Conservation (phyloP, 1,140 invertebrate genomes). For the Ooceraea biroi region DNA sequence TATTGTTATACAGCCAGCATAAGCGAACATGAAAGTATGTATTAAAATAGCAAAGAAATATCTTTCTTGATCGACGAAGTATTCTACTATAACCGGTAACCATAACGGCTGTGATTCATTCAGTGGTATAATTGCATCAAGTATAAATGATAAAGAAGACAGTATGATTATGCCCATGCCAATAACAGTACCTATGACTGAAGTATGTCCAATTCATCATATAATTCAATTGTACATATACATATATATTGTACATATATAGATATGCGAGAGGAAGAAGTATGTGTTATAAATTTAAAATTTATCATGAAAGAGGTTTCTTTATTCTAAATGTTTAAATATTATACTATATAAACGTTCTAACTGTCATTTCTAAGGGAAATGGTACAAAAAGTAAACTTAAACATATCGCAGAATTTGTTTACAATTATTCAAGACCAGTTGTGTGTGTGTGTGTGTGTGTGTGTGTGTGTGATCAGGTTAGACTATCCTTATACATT, state of each 20-base stretch:
- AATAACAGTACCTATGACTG: background rate
- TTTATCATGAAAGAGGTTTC: too few relatives aligned
- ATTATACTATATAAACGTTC: too few relatives aligned
- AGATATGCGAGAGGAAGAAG: background rate
- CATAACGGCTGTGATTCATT: constrained; percentile 14
- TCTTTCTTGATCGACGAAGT: constrained; percentile 21
- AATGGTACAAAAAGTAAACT: background rate
- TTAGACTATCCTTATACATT: background rate
- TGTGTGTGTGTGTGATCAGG: too few relatives aligned
- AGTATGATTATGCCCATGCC: background rate
- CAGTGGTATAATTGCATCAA: constrained; percentile 23
- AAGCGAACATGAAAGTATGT: background rate
- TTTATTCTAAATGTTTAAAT: too few relatives aligned
- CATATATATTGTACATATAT: too few relatives aligned
- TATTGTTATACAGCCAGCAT: background rate
- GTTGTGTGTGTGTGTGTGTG: background rate
- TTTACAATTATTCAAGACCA: too few relatives aligned
- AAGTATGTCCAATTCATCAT: background rate
- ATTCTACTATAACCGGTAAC: background rate
- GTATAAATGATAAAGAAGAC: background rate
- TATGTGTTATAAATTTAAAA: too few relatives aligned
- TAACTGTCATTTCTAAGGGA: background rate
- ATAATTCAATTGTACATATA: too few relatives aligned
- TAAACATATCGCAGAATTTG: too few relatives aligned
- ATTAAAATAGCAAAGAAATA: background rate